A percentile compares a stretch with the other conserved stretches of the same genome.
Conservation (phyloP, 2,888 invertebrate genomes). For the Leptinotarsa haldemani region DNA sequence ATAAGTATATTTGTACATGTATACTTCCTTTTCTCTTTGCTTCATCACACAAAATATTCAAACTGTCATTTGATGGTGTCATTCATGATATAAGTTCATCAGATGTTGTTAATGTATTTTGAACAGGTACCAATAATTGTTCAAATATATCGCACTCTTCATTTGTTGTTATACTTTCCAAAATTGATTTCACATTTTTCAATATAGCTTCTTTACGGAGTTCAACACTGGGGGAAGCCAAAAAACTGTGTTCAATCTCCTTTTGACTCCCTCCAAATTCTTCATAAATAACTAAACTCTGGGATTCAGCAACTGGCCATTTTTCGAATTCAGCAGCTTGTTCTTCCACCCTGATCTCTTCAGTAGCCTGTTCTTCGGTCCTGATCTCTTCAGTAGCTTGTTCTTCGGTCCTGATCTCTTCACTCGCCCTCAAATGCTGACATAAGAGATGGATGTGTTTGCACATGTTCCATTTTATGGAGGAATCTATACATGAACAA, state of each 20-base stretch:
- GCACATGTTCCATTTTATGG: slow-evolving; percentile 30
- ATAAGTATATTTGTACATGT: too few species aligned
- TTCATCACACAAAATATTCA: too few species aligned
- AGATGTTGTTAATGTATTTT: not conserved
- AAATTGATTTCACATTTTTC: not conserved
- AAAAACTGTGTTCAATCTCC: not conserved
- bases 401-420: not conserved
- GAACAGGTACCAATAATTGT: not conserved
- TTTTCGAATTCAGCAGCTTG: not conserved
- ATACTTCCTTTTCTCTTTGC: too few species aligned
- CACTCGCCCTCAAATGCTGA: not conserved
- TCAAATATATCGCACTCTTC: not conserved
- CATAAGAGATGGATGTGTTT: slow-evolving; percentile 33
- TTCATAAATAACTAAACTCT: not conserved
- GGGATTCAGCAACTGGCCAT: not conserved
- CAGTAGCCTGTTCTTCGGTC: not conserved
- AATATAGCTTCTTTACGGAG: not conserved
- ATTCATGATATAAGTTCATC: not conserved
- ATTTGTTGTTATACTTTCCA: not conserved
- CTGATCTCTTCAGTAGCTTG: not conserved
- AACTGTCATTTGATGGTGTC: not conserved
- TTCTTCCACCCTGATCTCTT: not conserved
- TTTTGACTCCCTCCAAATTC: not conserved
- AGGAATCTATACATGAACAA: slow-evolving; percentile 31
- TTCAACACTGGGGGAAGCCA: not conserved